Conservation (phyloP, 1,140 invertebrate genomes). For the Lepidurus apus region DNA sequence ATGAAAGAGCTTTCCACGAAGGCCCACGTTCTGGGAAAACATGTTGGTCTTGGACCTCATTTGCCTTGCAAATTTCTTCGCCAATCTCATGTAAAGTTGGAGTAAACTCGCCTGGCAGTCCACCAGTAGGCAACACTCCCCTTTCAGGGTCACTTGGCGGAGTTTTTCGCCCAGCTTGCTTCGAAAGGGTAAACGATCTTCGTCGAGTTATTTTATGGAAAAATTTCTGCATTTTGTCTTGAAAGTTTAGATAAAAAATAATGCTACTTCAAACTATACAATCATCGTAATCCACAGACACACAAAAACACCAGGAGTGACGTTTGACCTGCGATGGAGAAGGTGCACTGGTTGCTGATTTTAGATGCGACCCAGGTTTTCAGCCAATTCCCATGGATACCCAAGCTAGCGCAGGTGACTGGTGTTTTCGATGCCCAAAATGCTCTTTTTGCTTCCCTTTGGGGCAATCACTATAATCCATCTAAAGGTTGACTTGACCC, state of each 20-base stretch:
- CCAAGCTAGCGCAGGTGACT: background rate
- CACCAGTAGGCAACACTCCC: background rate
- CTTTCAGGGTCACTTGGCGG: background rate
- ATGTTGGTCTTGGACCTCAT: background rate
- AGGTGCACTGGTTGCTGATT: conserved; percentile 5
- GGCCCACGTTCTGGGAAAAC: background rate
- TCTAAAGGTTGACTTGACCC: background rate
- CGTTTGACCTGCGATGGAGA: background rate
- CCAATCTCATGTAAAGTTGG: background rate
- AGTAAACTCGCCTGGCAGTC: background rate
- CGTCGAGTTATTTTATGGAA: background rate
- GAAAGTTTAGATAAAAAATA: no score
- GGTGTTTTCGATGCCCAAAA: background rate
- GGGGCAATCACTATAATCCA: conserved; percentile 9
- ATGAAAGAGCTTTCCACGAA: background rate
- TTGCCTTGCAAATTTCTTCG: background rate
- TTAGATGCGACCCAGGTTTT: background rate
- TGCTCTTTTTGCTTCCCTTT: conserved; percentile 12
- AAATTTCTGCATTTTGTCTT: background rate
- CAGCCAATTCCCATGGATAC: background rate
- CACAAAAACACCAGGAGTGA: background rate
- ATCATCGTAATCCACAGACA: no score
- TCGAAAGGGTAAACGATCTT: background rate
- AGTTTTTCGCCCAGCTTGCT: background rate
- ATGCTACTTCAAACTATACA: no score